phyloP scores from a whole-genome alignment of 2,113 vertebrate genomes.

The Neogobius melanostomus region DNA sequence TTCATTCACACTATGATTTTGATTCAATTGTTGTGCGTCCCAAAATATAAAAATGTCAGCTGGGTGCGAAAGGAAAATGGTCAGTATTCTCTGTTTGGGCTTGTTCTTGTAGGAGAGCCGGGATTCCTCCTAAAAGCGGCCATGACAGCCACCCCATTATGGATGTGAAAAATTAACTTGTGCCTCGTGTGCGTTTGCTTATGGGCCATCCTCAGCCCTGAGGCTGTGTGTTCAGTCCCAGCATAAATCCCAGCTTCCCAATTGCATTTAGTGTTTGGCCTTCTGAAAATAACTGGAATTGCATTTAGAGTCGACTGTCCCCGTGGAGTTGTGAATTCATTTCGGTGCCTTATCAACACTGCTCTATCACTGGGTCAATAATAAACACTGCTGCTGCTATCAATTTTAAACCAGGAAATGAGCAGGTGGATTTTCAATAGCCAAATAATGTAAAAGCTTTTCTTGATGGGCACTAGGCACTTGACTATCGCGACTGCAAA shows the following conservation, averaged over 20 bases:
- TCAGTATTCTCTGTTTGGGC: too few species aligned
- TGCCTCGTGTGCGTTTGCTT: neutral
- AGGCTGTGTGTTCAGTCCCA: conserved; percentile 1
- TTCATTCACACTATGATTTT: too few species aligned
- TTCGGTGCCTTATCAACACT: neutral
- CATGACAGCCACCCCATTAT: neutral
- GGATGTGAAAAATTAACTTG: neutral
- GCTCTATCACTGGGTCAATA: neutral
- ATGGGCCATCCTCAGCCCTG: neutral
- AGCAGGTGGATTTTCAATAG: neutral
- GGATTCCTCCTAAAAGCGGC: neutral
- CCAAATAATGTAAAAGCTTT: neutral
- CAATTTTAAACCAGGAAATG: neutral
- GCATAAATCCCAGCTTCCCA: conserved; percentile 2
- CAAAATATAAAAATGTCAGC: too few species aligned
- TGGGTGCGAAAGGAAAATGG: too few species aligned
- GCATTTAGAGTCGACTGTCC: neutral
- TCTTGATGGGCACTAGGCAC: neutral
- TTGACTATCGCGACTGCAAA: neutral
- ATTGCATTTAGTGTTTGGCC: neutral
- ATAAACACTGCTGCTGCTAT: neutral
- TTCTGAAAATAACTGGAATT: neutral
- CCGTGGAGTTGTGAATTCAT: neutral
- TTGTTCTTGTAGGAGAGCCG: too few species aligned
- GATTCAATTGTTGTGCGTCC: too few species aligned